phyloP scores from a whole-genome alignment of 2,113 vertebrate genomes.

The Psittacula cyanocephala region DNA sequence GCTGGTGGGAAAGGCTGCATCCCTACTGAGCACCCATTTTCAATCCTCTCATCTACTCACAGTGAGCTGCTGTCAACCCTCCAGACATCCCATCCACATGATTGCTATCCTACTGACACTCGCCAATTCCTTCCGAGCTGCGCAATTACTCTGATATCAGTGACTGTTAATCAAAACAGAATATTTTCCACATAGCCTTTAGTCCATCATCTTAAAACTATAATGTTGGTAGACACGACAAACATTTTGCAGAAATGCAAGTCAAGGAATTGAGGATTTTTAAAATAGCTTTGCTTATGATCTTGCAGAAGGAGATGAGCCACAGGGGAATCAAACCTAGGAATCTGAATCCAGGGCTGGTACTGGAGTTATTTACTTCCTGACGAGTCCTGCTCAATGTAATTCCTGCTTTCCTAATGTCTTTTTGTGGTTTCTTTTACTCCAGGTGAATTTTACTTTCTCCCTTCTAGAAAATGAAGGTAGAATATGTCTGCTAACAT shows the following conservation, averaged over 20 bases:
- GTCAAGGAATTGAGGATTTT: not conserved
- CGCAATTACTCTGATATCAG: not conserved
- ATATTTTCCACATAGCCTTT: not conserved
- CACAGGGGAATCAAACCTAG: not conserved
- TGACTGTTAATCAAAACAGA: constrained; percentile 26
- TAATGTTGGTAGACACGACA: not conserved
- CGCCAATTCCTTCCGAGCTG: not conserved
- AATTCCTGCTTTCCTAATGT: not conserved
- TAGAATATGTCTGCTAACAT: not conserved
- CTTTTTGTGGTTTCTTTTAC: not conserved
- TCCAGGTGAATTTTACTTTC: not conserved
- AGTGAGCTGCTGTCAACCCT: not conserved
- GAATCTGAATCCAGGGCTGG: not conserved
- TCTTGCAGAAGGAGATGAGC: not conserved
- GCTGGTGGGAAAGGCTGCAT: not conserved
- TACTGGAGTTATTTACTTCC: not conserved
- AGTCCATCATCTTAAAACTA: not conserved
- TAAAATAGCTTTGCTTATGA: not conserved
- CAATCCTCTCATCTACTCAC: not conserved
- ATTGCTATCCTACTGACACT: constrained; percentile 29
- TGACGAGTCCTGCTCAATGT: not conserved
- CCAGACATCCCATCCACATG: not conserved
- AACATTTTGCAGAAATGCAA: not conserved
- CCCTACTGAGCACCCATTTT: constrained; percentile 14
- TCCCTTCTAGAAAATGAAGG: not conserved